These are phyloP conservation scores for Trachelus stipa DNA, from an alignment of 2,888 invertebrate species.

Conservation along the genomic window DNA sequence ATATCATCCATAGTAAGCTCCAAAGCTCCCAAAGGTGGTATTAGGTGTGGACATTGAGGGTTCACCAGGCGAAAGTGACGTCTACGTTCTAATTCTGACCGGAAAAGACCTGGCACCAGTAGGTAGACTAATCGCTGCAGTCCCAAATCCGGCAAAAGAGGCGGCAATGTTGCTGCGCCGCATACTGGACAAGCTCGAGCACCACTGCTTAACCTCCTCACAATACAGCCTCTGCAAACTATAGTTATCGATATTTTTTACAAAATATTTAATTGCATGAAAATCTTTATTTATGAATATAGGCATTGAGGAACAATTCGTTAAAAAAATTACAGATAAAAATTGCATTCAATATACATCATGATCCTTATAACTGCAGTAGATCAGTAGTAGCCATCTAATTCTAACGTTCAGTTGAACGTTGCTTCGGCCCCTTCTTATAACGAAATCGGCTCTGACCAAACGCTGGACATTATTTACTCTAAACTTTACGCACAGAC, in stretches of 20 bases:
- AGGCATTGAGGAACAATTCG: too few relatives aligned
- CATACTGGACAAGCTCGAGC: conserved; percentile 56
- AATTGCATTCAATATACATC: too few relatives aligned
- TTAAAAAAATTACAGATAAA: too few relatives aligned
- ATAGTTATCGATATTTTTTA: conserved; percentile 3
- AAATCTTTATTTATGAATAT: background rate
- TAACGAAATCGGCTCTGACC: too few relatives aligned
- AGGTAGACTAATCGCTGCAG: conserved; percentile 56
- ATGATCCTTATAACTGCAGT: too few relatives aligned
- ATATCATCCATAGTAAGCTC: conserved; percentile 54
- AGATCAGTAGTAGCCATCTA: too few relatives aligned
- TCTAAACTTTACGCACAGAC: too few relatives aligned
- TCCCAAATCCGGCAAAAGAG: conserved; percentile 48
- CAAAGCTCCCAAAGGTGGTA: conserved; percentile 49
- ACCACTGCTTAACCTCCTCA: conserved; percentile 52
- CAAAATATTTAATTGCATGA: background rate
- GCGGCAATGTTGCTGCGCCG: conserved; percentile 44
- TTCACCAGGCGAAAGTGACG: conserved; percentile 54
- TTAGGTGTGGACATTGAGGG: conserved; percentile 50
- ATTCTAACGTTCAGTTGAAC: too few relatives aligned
- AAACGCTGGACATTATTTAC: too few relatives aligned
- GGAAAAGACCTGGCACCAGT: conserved; percentile 57
- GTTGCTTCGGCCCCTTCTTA: too few relatives aligned
- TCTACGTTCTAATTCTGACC: conserved; percentile 54
- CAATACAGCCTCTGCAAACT: conserved; percentile 61